phyloP scores from a whole-genome alignment of 2,888 invertebrate species.

The Unio pictorum region DNA sequence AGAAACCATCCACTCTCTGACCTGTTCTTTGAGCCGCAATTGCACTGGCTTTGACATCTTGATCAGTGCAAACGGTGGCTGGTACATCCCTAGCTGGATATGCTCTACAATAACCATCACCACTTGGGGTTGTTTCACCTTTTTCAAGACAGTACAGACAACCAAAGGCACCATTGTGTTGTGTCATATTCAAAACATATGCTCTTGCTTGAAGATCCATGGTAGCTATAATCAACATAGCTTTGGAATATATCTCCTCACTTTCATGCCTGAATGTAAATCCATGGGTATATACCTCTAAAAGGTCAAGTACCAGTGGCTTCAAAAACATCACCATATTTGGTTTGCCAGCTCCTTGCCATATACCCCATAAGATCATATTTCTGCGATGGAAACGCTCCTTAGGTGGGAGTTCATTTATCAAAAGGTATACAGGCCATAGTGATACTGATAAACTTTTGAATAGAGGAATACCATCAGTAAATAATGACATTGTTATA shows the following conservation, averaged over 20 bases:
- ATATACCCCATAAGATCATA: conserved; percentile 15
- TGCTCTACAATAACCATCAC: conserved; percentile 14
- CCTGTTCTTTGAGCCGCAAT: conserved; percentile 3
- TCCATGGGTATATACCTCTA: conserved; percentile 7
- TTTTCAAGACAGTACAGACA: conserved; percentile 16
- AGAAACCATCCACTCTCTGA: conserved; percentile 5
- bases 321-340: conserved; percentile 20
- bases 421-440: conserved; percentile 26
- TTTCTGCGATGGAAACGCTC: conserved; percentile 16
- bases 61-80: conserved; percentile 4
- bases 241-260: conserved; percentile 5
- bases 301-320: conserved; percentile 20
- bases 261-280: conserved; percentile 4
- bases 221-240: conserved; percentile 14
- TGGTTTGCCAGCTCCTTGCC: conserved; percentile 1
- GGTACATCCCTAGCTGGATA: conserved; percentile 8
- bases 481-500: conserved; percentile 6
- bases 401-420: conserved; percentile 22
- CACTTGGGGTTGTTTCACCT: conserved; percentile 4
- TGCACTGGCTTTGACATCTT: conserved; percentile 3
- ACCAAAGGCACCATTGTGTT: conserved; percentile 31
- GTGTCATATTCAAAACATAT: conserved; percentile 22
- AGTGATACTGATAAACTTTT: conserved; percentile 16
- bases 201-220: conserved; percentile 33
- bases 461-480: conserved; percentile 14